These are phyloP conservation scores for Hormaphis cornu DNA, from an alignment of 1,140 invertebrate genomes.

Conservation along the genomic window DNA sequence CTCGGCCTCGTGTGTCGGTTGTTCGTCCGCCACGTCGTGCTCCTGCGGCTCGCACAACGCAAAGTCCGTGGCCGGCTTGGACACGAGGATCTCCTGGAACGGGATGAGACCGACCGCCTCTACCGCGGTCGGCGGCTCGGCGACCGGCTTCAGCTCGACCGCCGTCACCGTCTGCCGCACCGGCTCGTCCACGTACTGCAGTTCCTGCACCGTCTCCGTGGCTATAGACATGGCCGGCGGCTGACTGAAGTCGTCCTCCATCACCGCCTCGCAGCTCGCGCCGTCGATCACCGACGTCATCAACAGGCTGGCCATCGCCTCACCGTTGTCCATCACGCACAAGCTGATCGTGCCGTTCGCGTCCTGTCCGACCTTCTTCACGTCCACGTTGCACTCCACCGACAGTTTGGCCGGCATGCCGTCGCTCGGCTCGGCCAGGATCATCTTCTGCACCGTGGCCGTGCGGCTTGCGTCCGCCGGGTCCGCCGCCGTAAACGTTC, in stretches of 20 bases:
- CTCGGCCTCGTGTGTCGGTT: not conserved
- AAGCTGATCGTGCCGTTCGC: constrained; percentile 26
- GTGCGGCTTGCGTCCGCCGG: not conserved
- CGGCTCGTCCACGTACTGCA: constrained; percentile 20
- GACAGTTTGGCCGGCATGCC: constrained; percentile 28
- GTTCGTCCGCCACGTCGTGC: not conserved
- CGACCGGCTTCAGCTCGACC: not conserved
- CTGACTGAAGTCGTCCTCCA: constrained; percentile 27
- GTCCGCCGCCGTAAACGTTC: not conserved
- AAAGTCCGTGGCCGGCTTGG: constrained; percentile 17
- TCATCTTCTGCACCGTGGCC: constrained; percentile 15
- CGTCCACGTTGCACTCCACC: constrained; percentile 25
- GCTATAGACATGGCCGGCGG: constrained; percentile 29
- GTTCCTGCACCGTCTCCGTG: constrained; percentile 25
- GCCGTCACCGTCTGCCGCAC: constrained; percentile 14
- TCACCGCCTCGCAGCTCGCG: constrained; percentile 20
- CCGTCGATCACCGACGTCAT: constrained; percentile 26
- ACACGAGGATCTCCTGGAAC: constrained; percentile 11
- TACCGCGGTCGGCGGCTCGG: not conserved
- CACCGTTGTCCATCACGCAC: constrained; percentile 33
- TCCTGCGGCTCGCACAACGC: not conserved
- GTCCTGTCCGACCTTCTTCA: constrained; percentile 26
- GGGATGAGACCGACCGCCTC: not conserved
- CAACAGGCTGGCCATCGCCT: constrained; percentile 25
- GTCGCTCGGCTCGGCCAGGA: constrained; percentile 20